Conservation (phyloP, 2,113 vertebrate species). For the Oryzias melastigma region DNA sequence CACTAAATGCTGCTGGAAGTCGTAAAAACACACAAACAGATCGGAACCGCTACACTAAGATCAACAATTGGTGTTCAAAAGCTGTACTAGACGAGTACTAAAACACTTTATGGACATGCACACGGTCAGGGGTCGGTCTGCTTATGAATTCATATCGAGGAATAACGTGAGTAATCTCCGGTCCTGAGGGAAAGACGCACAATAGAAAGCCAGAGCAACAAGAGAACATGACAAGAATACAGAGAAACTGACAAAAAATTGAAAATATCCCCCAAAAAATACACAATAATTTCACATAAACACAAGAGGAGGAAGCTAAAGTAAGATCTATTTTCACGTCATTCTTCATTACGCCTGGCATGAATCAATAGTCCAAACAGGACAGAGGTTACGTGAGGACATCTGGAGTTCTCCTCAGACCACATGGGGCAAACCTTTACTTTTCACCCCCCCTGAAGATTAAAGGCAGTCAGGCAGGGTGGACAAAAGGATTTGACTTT, state of each 20-base stretch:
- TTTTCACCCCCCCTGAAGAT: constrained; percentile 12
- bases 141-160: constrained; percentile 60
- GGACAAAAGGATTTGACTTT: constrained; percentile 8
- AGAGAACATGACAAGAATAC: background rate
- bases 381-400: background rate
- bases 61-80: constrained; percentile 13
- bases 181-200: constrained; percentile 1
- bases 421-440: background rate
- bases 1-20: background rate
- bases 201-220: background rate
- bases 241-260: constrained; percentile 14
- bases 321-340: background rate
- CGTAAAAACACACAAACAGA: background rate
- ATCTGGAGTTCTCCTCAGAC: background rate
- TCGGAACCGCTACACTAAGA: constrained; percentile 5
- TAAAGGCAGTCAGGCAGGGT: constrained; percentile 24
- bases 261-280: no score
- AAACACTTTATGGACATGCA: no score
- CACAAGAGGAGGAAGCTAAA: background rate
- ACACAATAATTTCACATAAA: no score
- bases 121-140: constrained; percentile 46
- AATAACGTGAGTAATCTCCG: constrained; percentile 37
- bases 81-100: no score
- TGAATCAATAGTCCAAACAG: constrained; percentile 6
- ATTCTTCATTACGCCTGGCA: background rate